These are phyloP conservation scores for Radopholus similis DNA, from an alignment of 1,140 invertebrate species.

Conservation along the genomic window DNA sequence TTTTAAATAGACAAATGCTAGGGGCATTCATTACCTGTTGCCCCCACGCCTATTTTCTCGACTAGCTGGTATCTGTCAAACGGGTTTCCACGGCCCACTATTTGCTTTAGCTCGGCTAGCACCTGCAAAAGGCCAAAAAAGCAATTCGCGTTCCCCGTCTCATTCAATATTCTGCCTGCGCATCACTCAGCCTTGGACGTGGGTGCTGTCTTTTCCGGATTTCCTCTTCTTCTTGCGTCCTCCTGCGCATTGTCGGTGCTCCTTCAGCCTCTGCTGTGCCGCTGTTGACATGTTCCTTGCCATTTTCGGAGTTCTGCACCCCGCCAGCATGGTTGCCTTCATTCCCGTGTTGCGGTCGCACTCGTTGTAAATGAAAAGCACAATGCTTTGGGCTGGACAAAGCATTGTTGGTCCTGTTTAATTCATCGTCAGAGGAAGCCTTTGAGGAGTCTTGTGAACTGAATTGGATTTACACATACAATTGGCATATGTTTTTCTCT, in stretches of 20 bases:
- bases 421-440: no score
- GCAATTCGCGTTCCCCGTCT: no score
- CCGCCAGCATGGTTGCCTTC: no score
- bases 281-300: background rate
- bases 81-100: conserved; percentile 51
- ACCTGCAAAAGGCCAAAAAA: conserved; percentile 36
- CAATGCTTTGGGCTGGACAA: no score
- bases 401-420: no score
- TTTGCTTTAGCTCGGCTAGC: conserved; percentile 50
- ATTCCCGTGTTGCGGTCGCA: no score
- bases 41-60: conserved; percentile 57
- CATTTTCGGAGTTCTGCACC: background rate
- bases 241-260: no score
- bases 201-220: background rate
- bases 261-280: background rate
- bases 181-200: background rate
- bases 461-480: no score
- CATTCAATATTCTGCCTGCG: background rate
- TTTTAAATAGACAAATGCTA: conserved; percentile 5
- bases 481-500: no score
- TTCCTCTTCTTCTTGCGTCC: no score
- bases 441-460: no score
- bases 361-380: no score
- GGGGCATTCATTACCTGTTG: background rate
- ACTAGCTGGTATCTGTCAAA: conserved; percentile 47